Conservation (phyloP, 92 coral and sea anemone genomes). For the Meandrina meandrites region DNA sequence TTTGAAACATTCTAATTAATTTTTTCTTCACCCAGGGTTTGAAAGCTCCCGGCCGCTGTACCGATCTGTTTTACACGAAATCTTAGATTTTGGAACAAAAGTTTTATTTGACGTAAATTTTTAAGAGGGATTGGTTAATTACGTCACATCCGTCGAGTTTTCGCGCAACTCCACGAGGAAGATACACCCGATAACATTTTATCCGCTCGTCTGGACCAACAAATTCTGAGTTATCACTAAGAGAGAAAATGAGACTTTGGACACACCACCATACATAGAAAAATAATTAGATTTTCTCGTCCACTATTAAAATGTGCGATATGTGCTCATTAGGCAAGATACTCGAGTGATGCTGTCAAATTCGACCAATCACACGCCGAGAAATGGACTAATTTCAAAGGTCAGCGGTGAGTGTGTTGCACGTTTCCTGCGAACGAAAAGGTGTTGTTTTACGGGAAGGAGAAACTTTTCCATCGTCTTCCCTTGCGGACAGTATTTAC, state of each 20-base stretch:
- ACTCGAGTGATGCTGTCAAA: conserved; percentile 7
- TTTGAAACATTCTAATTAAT: neutral
- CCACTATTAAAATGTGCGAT: conserved; percentile 15
- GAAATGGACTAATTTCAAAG: conserved; percentile 32
- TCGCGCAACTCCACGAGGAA: neutral
- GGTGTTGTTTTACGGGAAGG: conserved; percentile 5
- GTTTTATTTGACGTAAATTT: neutral
- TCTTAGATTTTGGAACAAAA: neutral
- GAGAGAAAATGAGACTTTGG: neutral
- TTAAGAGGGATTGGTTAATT: conserved; percentile 2
- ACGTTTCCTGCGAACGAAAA: conserved; percentile 47
- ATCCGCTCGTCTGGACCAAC: neutral
- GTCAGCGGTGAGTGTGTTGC: conserved; percentile 63
- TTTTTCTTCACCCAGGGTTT: neutral
- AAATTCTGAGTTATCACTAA: neutral
- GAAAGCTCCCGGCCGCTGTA: neutral
- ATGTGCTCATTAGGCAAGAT: conserved; percentile 14
- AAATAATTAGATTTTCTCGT: conserved; percentile 1
- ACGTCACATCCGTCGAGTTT: conserved; percentile 36
- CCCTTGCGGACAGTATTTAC: neutral
- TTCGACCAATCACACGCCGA: conserved; percentile 18
- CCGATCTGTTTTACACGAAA: neutral
- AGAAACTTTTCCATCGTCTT: neutral
- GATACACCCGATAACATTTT: neutral
- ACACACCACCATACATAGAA: conserved; percentile 9